Evolutionary conservation across 2,888 invertebrate species (phyloP), one percentile per base, ranked within the genome.

Genomic region (Cryptus armator): DNA sequence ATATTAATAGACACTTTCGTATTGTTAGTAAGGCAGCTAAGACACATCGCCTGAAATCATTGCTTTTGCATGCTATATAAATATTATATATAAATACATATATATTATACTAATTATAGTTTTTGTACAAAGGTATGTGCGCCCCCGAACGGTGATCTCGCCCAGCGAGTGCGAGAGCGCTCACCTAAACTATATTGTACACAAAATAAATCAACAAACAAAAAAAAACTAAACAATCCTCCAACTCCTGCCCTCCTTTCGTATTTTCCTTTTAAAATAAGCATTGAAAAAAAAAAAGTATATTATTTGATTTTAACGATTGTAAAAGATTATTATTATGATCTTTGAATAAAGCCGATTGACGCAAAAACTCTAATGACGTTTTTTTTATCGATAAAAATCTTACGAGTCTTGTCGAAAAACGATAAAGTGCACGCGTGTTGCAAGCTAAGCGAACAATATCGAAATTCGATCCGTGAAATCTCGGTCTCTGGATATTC

Each of bases 41-140:
- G 79, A 71, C 71, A 84, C 68, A 83, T 77, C 87, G 85, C 89
- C 91, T 89, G 86, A 90, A 90, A 89, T 90, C 91, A 92, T 90
- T 91, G 92, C 90, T 92, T 91, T 87, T 89, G 88, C 90, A 90
- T 91, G 90, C 89, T 91, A 89, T 89, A 90, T 89, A 89, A 90
- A 92, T 90, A 88, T 89, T 89, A 88, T 88, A 90, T 88, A 90
- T 90, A 90, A 88, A 90, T 86, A 88, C 81, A 89, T 89, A 88
- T 81, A 89, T 89, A 90, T 90, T 86, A 90, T 90, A 88, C 90
- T 92, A 92, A 90, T 91, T 91, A 91, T 92, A 92, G 91, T 90
- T 92, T 93, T 93, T 93, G 92, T 93, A 92, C 92, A 92, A 92
- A 92, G 89, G 88, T 91, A 90, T 88, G 90, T 81, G 85, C 89